Base-by-base conservation (phyloP, 2,797 vertebrate species). In the Florisuga fusca region DNA sequence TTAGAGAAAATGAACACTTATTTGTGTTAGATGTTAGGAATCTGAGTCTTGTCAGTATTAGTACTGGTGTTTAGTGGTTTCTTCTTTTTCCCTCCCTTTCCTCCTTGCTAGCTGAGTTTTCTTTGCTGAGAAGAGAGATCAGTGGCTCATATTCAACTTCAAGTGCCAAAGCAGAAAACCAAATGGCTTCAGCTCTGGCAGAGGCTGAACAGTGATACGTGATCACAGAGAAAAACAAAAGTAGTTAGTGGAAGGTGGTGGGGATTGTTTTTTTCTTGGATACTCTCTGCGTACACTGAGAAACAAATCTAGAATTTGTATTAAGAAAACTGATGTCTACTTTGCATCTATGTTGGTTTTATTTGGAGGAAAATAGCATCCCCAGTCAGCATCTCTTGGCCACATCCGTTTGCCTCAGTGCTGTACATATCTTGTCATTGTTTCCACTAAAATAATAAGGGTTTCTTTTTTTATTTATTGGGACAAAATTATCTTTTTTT, bases 1-100 rank as follows among this genome's bases (percentile, higher is more conserved):
- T 1, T 43, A 25, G 66, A 83, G 22, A 34, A 61, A 77, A 58
- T 1, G 1, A 46, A 12, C 15, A 4, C n/a, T 43, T 23, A 12
- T 31, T 15, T 0, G 2, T n/a, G 9, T 55, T 67, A 29, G 1
- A 0, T 15, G 5, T 23, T 41, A 64, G 34, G 18, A 55, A 38
- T 73, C 59, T 5, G n/a, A 48, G 4, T n/a, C 25, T 46, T 46
- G 46, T 64, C 31, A 9, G 2, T 46, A 5, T 90, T 41, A n/a
- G 1, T 46, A 2, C 10, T 38, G n/a, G 25, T 50, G 13, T 38
- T 78, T 2, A 12, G 45, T 27, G 11, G 3, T 43, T 85, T 27
- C 43, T 61, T 74, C 3, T 4, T 73, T 66, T 68, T 5, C 26
- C 27, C 11, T 87, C 25, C 21, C 20, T 58, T 23, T 38, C 53